Base-by-base conservation (phyloP, 2,113 vertebrate genomes). In the Acrocephalus kingi region DNA sequence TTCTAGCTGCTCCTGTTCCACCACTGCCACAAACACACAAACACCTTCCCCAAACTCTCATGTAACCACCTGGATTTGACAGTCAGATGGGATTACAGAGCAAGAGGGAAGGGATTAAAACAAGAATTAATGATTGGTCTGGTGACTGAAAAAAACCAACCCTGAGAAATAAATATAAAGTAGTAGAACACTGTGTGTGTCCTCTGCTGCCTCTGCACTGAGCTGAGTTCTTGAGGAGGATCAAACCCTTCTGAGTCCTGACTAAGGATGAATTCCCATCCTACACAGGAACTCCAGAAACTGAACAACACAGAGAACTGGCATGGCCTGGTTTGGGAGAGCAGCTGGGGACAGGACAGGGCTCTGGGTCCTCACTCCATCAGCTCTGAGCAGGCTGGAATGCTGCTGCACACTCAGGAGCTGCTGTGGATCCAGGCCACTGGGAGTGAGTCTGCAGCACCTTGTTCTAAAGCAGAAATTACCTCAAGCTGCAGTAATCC, bases 401-500 rank as follows among this genome's bases (percentile, higher is more conserved):
- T 7, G 35, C 48, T 41, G 75, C 76, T 49, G 5, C 59, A 6
- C 21, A 3, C 59, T 6, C 8, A 55, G 92, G 75, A 87, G 66
- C 54, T 68, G 84, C 80, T 35, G 81, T 7, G 51, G 61, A 67
- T 66, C 63, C 95, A 87, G 83, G 61, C 43, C 7, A n/a, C 15
- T 6, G 54, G 9, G 37, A 93, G 46, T 0, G 16, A 89, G 37
- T 10, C 24, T 21, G 84, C 81, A 80, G 89, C 13, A 90, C 91
- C 89, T 89, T 51, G 63, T 77, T 91, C 78, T 71, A 58, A 88
- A 94, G 87, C 72, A 95, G 82, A 94, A 96, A 93, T 88, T 72
- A 91, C 93, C 71, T 49, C 82, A 68, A 83, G 72, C 93, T 90
- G 78, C 84, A 91, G 75, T 95, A 96, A 97, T 96, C 96, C 68